These are phyloP conservation scores for Tiliacea aurago DNA, from an alignment of 2,888 invertebrate species.

Conservation along the genomic window DNA sequence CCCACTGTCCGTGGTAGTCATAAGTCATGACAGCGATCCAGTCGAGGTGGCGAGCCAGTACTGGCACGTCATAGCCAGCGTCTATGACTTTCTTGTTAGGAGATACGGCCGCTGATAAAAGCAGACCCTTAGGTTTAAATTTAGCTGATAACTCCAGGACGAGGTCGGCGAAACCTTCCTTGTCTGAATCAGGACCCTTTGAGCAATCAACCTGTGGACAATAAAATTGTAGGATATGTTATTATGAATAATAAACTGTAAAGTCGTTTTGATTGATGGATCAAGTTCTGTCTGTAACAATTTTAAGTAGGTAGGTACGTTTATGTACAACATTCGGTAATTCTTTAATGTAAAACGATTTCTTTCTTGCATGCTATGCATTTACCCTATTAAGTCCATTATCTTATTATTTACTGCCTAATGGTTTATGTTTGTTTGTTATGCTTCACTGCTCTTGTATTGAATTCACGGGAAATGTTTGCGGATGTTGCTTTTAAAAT, in stretches of 20 bases:
- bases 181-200: constrained; percentile 96
- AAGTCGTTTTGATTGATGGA: background rate
- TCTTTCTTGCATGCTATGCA: background rate
- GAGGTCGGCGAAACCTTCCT: constrained; percentile 94
- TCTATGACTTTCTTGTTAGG: constrained; percentile 97
- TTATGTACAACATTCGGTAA: background rate
- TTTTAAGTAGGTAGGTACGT: background rate
- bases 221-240: background rate
- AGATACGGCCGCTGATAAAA: constrained; percentile 96
- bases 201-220: constrained; percentile 94
- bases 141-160: constrained; percentile 93
- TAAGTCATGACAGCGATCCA: constrained; percentile 98
- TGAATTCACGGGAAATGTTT: too few relatives aligned
- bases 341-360: background rate
- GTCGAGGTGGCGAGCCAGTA: constrained; percentile 94
- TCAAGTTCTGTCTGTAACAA: constrained; percentile 1
- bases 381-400: constrained; percentile 1
- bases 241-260: background rate
- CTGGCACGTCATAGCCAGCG: constrained; percentile 95
- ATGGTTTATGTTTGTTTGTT: background rate
- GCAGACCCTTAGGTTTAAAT: constrained; percentile 92
- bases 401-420: background rate
- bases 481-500: background rate
- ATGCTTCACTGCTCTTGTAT: background rate
- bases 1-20: constrained; percentile 98